phyloP scores from a whole-genome alignment of 2,888 invertebrate species.

The Drosophila tanythrix region DNA sequence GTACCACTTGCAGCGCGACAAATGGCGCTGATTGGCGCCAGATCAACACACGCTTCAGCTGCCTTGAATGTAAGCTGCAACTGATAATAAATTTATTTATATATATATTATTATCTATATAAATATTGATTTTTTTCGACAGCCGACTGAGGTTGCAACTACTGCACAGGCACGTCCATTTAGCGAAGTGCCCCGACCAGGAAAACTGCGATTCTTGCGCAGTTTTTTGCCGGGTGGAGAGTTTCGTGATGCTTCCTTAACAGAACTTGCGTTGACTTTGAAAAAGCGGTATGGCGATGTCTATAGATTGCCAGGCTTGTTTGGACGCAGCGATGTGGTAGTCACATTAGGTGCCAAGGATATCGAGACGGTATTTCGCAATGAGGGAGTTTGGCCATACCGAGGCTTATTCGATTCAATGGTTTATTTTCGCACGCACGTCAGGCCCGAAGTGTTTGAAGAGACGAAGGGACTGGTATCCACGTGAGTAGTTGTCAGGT shows the following conservation, averaged over 20 bases:
- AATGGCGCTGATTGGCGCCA: constrained; percentile 24
- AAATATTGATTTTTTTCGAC: background rate
- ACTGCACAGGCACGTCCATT: constrained; percentile 28
- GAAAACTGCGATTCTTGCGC: constrained; percentile 50
- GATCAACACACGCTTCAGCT: constrained; percentile 36
- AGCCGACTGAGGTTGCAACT: constrained; percentile 18
- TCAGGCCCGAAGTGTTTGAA: constrained; percentile 56
- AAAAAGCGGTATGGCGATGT: constrained; percentile 70
- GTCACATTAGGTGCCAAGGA: constrained; percentile 85
- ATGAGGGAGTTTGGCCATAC: constrained; percentile 85
- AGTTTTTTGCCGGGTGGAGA: constrained; percentile 65
- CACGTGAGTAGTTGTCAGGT: constrained; percentile 35
- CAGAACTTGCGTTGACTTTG: constrained; percentile 45
- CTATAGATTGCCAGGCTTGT: constrained; percentile 82
- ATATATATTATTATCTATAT: too few relatives aligned
- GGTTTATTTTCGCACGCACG: constrained; percentile 69
- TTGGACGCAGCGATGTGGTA: constrained; percentile 77
- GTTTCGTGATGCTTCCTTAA: constrained; percentile 43
- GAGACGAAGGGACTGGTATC: constrained; percentile 46
- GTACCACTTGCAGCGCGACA: constrained; percentile 19
- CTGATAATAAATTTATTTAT: background rate
- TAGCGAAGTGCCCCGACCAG: constrained; percentile 56
- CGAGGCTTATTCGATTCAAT: constrained; percentile 83
- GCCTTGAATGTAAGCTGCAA: constrained; percentile 38
- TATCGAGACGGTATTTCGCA: constrained; percentile 85